These are phyloP conservation scores for Trachymyrmex cornetzi DNA, from an alignment of 1,140 invertebrate genomes.

Conservation along the genomic window DNA sequence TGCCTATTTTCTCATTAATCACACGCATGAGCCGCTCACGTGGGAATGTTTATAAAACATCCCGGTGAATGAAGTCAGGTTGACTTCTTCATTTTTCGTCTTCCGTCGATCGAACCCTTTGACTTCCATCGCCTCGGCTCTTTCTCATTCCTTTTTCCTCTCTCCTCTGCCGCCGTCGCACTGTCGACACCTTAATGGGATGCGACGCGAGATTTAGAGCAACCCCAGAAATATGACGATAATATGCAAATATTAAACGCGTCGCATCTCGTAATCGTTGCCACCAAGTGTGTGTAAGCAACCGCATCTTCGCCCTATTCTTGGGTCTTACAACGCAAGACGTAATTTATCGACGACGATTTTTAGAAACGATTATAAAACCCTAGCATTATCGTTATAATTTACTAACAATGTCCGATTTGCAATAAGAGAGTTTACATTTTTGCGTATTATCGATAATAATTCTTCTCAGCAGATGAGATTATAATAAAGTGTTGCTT, in stretches of 20 bases:
- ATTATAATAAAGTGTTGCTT: background rate
- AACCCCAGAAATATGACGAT: conserved; percentile 62
- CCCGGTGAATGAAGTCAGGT: conserved; percentile 1
- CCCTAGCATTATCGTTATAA: background rate
- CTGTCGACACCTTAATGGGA: conserved; percentile 70
- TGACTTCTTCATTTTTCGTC: conserved; percentile 52
- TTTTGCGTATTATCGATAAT: background rate
- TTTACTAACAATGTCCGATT: conserved; percentile 3
- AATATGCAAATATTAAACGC: conserved; percentile 67
- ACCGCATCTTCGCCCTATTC: conserved; percentile 37
- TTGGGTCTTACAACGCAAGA: background rate
- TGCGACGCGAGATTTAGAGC: conserved; percentile 64
- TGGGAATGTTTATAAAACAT: conserved; percentile 71
- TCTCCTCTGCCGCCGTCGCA: background rate
- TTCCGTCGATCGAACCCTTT: conserved; percentile 30
- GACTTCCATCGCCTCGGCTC: conserved; percentile 18
- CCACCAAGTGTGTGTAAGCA: conserved; percentile 14
- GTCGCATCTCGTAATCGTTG: conserved; percentile 48
- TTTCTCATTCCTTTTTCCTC: too few relatives aligned
- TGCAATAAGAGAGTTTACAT: background rate
- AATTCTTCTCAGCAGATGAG: background rate
- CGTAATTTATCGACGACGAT: conserved; percentile 37
- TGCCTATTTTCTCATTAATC: conserved; percentile 72
- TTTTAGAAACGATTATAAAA: conserved; percentile 34
- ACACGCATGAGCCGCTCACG: conserved; percentile 19